Evolutionary conservation across 2,797 vertebrate genomes (phyloP).

Genomic region (Percopsis omiscomaycus): DNA sequence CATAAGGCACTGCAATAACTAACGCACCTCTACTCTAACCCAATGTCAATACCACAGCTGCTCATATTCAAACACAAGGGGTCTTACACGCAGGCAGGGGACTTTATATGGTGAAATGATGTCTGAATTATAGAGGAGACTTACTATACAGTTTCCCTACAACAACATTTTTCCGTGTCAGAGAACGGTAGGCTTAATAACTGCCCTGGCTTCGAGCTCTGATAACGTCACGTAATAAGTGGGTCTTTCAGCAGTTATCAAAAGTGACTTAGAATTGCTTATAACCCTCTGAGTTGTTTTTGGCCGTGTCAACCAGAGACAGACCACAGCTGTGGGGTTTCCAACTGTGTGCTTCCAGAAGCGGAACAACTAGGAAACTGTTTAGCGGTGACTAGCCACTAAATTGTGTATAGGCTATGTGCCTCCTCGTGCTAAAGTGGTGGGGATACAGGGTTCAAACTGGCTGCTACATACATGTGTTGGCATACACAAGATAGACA

Average conservation of each 20-base stretch:
- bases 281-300: constrained; percentile 67
- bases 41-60: constrained; percentile 70
- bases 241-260: constrained; percentile 63
- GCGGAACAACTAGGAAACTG: constrained; percentile 59
- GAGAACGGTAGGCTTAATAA: constrained; percentile 56
- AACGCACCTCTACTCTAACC: constrained; percentile 68
- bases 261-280: constrained; percentile 63
- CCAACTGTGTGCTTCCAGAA: constrained; percentile 54
- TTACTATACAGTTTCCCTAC: constrained; percentile 54
- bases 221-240: constrained; percentile 57
- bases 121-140: constrained; percentile 61
- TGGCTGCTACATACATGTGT: constrained; percentile 66
- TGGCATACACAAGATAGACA: constrained; percentile 73
- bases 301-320: constrained; percentile 43
- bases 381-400: constrained; percentile 60
- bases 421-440: constrained; percentile 37
- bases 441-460: constrained; percentile 29
- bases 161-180: constrained; percentile 71
- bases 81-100: constrained; percentile 32
- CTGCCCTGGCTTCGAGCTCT: constrained; percentile 32
- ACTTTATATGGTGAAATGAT: constrained; percentile 48
- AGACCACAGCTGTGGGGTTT: constrained; percentile 60
- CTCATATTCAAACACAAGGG: constrained; percentile 53
- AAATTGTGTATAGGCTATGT: constrained; percentile 48
- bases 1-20: constrained; percentile 64